Percentiles rank a stretch among this genome's conserved stretches.
Evolutionary conservation across 2,888 invertebrate genomes (phyloP).

Genomic region (Tachina grossa): DNA sequence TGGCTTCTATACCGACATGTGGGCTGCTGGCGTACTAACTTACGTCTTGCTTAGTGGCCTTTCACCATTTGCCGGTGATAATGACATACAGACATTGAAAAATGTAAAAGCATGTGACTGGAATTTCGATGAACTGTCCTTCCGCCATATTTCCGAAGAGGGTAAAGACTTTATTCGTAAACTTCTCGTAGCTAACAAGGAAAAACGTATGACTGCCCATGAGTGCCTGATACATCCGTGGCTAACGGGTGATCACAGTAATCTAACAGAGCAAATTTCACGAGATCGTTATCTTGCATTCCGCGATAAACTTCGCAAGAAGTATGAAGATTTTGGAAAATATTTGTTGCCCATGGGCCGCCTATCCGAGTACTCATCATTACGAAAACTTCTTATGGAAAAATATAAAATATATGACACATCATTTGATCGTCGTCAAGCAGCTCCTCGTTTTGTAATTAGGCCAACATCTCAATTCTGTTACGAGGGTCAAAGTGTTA

Average conservation of each 20-base stretch:
- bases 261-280: constrained; percentile 90
- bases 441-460: constrained; percentile 98
- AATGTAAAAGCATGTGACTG: constrained; percentile 99
- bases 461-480: constrained; percentile 97
- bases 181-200: constrained; percentile 95
- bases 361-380: constrained; percentile 97
- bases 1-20: constrained; percentile 99
- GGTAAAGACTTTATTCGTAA: constrained; percentile 99
- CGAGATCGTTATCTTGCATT: constrained; percentile 93
- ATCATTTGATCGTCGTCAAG: constrained; percentile 98
- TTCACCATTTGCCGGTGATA: constrained; percentile 99
- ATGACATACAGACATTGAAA: constrained; percentile 98
- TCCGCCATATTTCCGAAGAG: constrained; percentile 96
- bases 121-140: constrained; percentile 99
- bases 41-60: constrained; percentile 99
- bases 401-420: constrained; percentile 98
- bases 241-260: constrained; percentile 94
- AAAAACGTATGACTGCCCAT: constrained; percentile 99
- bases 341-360: constrained; percentile 97
- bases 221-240: constrained; percentile 98
- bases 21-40: constrained; percentile 99
- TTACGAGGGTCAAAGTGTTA: constrained; percentile 98
- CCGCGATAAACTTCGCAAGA: constrained; percentile 92
- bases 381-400: constrained; percentile 96
- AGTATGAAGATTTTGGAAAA: constrained; percentile 91